These are phyloP conservation scores for Hirundo rustica DNA, from an alignment of 2,797 vertebrate species.

Conservation along the genomic window DNA sequence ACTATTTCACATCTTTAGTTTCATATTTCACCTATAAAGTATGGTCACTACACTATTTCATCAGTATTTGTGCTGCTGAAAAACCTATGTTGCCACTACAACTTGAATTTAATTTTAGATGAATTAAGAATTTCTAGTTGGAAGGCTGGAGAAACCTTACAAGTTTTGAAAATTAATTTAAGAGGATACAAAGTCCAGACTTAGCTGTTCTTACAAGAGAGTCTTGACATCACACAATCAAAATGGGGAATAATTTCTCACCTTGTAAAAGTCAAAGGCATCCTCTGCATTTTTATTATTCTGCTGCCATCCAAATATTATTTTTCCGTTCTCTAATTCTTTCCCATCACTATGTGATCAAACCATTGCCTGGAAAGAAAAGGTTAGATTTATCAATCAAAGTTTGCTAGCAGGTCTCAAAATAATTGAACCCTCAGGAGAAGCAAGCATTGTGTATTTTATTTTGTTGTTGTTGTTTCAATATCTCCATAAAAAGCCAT, in stretches of 20 bases:
- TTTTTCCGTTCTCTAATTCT: slow-evolving; percentile 70
- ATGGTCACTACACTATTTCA: background rate
- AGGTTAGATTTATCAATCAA: slow-evolving; percentile 77
- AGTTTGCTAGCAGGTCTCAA: slow-evolving; percentile 67
- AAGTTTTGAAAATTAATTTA: slow-evolving; percentile 43
- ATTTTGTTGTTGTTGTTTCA: slow-evolving; percentile 58
- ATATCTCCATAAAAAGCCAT: slow-evolving; percentile 71
- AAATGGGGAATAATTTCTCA: slow-evolving; percentile 68
- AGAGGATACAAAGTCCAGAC: slow-evolving; percentile 19
- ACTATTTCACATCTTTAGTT: background rate
- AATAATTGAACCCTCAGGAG: slow-evolving; percentile 76
- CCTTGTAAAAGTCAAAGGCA: slow-evolving; percentile 71
- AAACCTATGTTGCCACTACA: background rate
- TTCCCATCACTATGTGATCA: slow-evolving; percentile 73
- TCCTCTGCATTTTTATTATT: slow-evolving; percentile 73
- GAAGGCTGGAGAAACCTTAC: slow-evolving; percentile 21
- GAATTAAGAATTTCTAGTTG: background rate
- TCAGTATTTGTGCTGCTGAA: background rate
- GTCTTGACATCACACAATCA: slow-evolving; percentile 45
- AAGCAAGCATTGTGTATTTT: slow-evolving; percentile 54
- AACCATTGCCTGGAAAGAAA: slow-evolving; percentile 61
- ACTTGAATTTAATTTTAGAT: background rate
- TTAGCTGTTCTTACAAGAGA: slow-evolving; percentile 29
- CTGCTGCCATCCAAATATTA: slow-evolving; percentile 72
- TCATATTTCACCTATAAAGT: background rate